Conservation (phyloP, 2,113 vertebrate species). For the Ailurus styani region DNA sequence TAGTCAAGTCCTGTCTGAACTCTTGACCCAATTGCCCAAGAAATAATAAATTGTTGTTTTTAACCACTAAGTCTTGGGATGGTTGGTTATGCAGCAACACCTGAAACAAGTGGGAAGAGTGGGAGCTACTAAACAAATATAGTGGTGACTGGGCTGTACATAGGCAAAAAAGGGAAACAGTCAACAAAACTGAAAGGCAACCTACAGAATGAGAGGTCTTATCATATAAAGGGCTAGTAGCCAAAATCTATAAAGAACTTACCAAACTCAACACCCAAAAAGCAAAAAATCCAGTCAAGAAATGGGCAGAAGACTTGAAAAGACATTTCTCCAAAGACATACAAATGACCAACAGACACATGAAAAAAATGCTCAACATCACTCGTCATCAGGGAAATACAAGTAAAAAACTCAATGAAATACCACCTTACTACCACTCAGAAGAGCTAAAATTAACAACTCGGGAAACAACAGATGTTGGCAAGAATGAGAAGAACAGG, state of each 20-base stretch:
- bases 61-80: not conserved
- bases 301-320: not conserved
- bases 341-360: not conserved
- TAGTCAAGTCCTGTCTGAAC: not conserved
- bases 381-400: not conserved
- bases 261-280: not conserved
- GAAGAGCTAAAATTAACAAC: not conserved
- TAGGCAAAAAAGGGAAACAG: not conserved
- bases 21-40: slow-evolving; percentile 1
- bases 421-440: not conserved
- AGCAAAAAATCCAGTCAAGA: not conserved
- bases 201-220: not conserved
- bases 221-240: not conserved
- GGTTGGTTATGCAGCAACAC: not conserved
- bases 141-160: not conserved
- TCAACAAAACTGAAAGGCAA: not conserved
- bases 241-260: not conserved
- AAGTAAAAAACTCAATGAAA: not conserved
- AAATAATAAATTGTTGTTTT: not conserved
- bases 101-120: not conserved
- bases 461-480: not conserved
- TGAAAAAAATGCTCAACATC: not conserved
- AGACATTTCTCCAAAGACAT: not conserved
- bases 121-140: not conserved
- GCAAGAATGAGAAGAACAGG: not conserved